Conservation (phyloP, 2,888 invertebrate genomes). For the Xylota segnis region DNA sequence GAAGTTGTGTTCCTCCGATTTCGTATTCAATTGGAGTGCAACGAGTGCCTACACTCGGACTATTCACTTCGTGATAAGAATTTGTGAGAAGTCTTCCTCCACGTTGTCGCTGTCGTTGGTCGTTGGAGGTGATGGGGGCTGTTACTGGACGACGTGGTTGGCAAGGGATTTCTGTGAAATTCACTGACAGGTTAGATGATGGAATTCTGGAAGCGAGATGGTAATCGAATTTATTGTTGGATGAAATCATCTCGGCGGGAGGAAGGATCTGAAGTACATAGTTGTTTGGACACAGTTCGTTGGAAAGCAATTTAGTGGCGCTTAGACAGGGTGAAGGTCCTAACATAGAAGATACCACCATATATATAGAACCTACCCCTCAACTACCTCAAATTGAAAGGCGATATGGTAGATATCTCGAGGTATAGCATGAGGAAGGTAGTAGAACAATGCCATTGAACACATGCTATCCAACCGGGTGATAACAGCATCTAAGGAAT, state of each 20-base stretch:
- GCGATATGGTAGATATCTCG: too few species aligned
- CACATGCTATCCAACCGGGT: too few species aligned
- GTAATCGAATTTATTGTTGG: constrained; percentile 50
- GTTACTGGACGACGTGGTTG: neutral
- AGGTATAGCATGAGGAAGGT: too few species aligned
- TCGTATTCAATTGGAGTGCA: constrained; percentile 64
- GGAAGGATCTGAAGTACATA: neutral
- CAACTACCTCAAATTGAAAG: too few species aligned
- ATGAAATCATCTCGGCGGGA: constrained; percentile 18
- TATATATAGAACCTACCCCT: too few species aligned
- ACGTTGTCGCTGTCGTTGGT: neutral
- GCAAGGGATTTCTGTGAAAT: constrained; percentile 14
- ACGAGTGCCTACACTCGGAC: constrained; percentile 52
- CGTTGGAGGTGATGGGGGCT: too few species aligned
- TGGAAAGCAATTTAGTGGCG: too few species aligned
- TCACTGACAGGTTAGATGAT: constrained; percentile 15
- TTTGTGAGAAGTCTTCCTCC: constrained; percentile 13
- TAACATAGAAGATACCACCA: too few species aligned
- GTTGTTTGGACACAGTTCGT: too few species aligned
- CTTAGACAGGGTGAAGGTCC: too few species aligned
- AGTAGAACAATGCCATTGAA: too few species aligned
- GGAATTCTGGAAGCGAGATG: constrained; percentile 22
- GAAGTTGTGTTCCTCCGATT: constrained; percentile 42
- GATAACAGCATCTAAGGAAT: too few species aligned
- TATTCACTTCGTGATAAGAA: constrained; percentile 58